Conservation (phyloP, 2,797 vertebrate genomes). For the Sebastes goodei region DNA sequence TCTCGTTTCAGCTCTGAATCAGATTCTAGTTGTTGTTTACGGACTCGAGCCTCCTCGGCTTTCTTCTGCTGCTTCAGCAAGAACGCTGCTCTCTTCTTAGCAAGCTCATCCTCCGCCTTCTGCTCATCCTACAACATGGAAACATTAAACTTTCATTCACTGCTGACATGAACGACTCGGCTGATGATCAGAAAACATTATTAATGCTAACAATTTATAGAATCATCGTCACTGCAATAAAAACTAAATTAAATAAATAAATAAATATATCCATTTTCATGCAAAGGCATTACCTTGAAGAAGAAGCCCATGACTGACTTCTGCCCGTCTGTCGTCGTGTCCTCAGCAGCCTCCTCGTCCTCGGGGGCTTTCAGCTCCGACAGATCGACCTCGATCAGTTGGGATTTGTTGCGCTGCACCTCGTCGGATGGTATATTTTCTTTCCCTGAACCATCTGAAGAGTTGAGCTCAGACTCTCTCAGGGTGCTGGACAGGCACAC, state of each 20-base stretch:
- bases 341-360: slow-evolving; percentile 77
- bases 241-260: not conserved
- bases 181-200: not conserved
- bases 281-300: slow-evolving; percentile 89
- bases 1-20: slow-evolving; percentile 94
- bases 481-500: slow-evolving; percentile 70
- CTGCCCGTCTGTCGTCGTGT: slow-evolving; percentile 82
- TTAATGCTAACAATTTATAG: not conserved
- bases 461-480: slow-evolving; percentile 73
- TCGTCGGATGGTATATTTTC: slow-evolving; percentile 84
- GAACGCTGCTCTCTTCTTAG: slow-evolving; percentile 94
- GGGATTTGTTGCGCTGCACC: slow-evolving; percentile 82
- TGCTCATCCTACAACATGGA: slow-evolving; percentile 82
- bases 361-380: slow-evolving; percentile 86
- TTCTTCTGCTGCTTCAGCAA: slow-evolving; percentile 97
- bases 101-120: slow-evolving; percentile 96
- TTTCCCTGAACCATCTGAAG: slow-evolving; percentile 76
- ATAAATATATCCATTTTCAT: not conserved
- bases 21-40: slow-evolving; percentile 92
- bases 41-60: slow-evolving; percentile 91
- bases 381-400: slow-evolving; percentile 95
- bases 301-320: slow-evolving; percentile 95
- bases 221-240: not conserved
- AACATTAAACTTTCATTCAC: not conserved
- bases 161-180: not conserved